Base-by-base conservation (phyloP, 2,888 invertebrate species). In the Choristoneura rosaceana region DNA sequence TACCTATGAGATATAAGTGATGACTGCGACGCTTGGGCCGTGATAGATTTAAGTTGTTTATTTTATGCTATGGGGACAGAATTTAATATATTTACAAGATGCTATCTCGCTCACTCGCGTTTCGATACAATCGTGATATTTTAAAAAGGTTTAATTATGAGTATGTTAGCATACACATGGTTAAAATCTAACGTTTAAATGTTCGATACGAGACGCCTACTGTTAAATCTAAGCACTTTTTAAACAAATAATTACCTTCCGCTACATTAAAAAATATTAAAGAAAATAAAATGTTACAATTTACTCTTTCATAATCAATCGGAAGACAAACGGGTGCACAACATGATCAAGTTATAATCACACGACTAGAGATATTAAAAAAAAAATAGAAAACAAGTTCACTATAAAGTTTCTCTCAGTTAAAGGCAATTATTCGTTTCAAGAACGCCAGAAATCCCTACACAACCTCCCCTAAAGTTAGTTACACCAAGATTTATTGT, bases 1-100 rank as follows among this genome's bases (percentile, higher is more conserved):
- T 92, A 93, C 92, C 93, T 93, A 93, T 93, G 93, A 94, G 93
- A 93, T 93, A 93, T 89, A 82, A 91, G 84, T 90, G 91, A 92
- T 93, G 93, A 93, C 93, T 93, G 82, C 78, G 85, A 89, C 84
- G 90, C 88, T 83, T 81, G 77, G 75, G 82, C 84, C 88, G 87
- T 78, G 74, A 79, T 81, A 82, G 83, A 85, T 84, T 87, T 88
- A 90, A 86, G 84, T 90, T 90, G 90, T 88, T 55, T 55, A 55
- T 55, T 93, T 92, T 92, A 92, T 86, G 86, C 92, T 92, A 93
- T 90, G 88, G 90, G 88, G 90, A 90, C 87, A 89, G 86, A 86
- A 84, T 84, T 81, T 81, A 89, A 86, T 83, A 88, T 93, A 93
- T 93, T 93, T 93, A 93, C 93, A 93, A 89, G 91, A 91, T 90